Base-by-base conservation (phyloP, 1,140 invertebrate genomes). In the Stegodyphus dumicola region DNA sequence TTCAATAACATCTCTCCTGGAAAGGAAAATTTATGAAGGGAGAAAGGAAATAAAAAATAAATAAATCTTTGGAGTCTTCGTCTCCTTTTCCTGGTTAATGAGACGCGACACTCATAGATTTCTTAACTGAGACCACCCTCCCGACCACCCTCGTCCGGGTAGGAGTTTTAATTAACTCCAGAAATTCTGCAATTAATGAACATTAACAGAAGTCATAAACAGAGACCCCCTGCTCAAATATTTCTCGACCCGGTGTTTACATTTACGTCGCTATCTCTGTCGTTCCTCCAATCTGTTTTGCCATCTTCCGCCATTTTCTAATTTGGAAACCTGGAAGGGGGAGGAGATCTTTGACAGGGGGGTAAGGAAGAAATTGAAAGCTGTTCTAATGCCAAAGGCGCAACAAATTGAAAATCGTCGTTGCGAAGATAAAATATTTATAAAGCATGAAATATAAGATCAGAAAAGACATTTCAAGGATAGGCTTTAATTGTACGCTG, bases 131-230 rank as follows among this genome's bases (percentile, higher is more conserved):
- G 52, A 75, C n/a, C 10, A 17, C 33, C 56, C 56, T 15, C 33
- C 1, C 5, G 52, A 75, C n/a, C 10, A 17, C 33, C 56, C 56
- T 15, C 33, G 3, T 60, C 56, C 56, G 9, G 15, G 56, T 9
- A 9, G 9, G 56, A 60, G 56, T 77, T 77, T 77, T 77, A 77
- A 77, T 77, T 77, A 77, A 77, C 13, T 77, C 76, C 48, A 77
- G 76, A 77, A 67, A 67, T 67, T 77, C 60, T 66, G 76, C 76
- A 77, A 77, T 77, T 77, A 77, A 77, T 77, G 76, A 67, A 67
- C 76, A 67, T 77, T 77, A 77, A 60, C 76, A 67, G 64, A 77
- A 66, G 33, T 77, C 56, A 66, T 77, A 77, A 77, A 77, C 60
- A 66, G 56, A 66, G 56, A 33, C 33, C 33, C 33, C 13, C 60